Evolutionary conservation across 2,888 invertebrate genomes (phyloP).

Genomic region (Proisotoma minuta): DNA sequence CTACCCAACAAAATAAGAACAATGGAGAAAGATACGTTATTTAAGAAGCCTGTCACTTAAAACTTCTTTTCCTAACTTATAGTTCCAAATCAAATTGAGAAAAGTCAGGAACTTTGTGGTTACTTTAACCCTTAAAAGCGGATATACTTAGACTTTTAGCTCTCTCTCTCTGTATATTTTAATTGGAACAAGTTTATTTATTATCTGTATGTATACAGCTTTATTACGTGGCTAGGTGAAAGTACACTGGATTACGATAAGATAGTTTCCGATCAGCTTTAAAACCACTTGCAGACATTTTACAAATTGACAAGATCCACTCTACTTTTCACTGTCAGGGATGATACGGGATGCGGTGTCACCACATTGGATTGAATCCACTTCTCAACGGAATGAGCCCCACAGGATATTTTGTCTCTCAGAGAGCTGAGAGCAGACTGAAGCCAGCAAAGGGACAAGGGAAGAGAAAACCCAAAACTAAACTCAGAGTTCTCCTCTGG

Average conservation of each 20-base stretch:
- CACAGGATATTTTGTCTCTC: constrained; percentile 12
- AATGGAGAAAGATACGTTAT: neutral
- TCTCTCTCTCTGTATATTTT: too few relatives aligned
- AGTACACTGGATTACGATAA: too few relatives aligned
- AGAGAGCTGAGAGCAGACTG: constrained; percentile 10
- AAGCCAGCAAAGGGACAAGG: neutral
- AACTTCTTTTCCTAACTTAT: neutral
- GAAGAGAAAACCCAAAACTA: neutral
- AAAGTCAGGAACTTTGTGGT: too few relatives aligned
- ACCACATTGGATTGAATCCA: neutral
- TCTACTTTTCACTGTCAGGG: constrained; percentile 10
- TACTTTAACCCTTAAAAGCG: too few relatives aligned
- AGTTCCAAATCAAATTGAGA: too few relatives aligned
- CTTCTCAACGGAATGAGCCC: constrained; percentile 5
- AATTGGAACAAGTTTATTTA: too few relatives aligned
- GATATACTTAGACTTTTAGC: neutral
- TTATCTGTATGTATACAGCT: too few relatives aligned
- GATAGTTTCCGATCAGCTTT: too few relatives aligned
- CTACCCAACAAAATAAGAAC: neutral
- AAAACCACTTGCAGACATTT: constrained; percentile 1
- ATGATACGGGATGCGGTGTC: neutral
- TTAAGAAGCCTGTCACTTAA: neutral
- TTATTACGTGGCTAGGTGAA: too few relatives aligned
- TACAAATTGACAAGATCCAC: neutral
- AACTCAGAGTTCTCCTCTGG: neutral